Conservation (phyloP, 1,140 invertebrate species). For the Plutomurus gul region DNA sequence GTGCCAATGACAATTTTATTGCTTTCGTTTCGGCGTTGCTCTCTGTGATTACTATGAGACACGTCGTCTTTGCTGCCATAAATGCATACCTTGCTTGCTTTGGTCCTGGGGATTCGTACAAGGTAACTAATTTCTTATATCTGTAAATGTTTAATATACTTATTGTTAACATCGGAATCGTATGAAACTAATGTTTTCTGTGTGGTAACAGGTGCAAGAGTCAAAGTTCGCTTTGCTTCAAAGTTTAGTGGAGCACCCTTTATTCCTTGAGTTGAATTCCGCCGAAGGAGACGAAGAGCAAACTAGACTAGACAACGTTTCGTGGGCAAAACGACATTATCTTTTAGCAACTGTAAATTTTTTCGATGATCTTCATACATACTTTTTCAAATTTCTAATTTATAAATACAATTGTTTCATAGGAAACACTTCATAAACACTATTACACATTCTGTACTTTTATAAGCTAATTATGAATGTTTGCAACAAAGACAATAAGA, state of each 20-base stretch:
- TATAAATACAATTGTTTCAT: no score
- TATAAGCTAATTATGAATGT: no score
- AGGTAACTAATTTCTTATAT: slow-evolving; percentile 9
- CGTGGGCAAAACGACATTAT: slow-evolving; percentile 49
- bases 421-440: no score
- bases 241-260: slow-evolving; percentile 47
- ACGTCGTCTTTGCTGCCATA: slow-evolving; percentile 50
- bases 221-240: slow-evolving; percentile 50
- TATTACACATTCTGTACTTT: no score
- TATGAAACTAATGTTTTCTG: background rate
- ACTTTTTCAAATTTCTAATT: no score
- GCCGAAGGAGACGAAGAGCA: slow-evolving; percentile 47
- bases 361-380: no score
- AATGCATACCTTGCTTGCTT: slow-evolving; percentile 53
- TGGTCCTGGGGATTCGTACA: slow-evolving; percentile 53
- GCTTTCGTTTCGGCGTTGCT: slow-evolving; percentile 40
- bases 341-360: slow-evolving; percentile 51
- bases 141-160: background rate
- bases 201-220: slow-evolving; percentile 43
- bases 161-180: background rate
- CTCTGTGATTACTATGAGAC: slow-evolving; percentile 45
- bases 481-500: no score
- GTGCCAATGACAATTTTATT: slow-evolving; percentile 49
- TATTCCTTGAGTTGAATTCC: slow-evolving; percentile 51
- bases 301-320: slow-evolving; percentile 47